phyloP scores from a whole-genome alignment of 2,888 invertebrate species.

The Zele albiditarsus region DNA sequence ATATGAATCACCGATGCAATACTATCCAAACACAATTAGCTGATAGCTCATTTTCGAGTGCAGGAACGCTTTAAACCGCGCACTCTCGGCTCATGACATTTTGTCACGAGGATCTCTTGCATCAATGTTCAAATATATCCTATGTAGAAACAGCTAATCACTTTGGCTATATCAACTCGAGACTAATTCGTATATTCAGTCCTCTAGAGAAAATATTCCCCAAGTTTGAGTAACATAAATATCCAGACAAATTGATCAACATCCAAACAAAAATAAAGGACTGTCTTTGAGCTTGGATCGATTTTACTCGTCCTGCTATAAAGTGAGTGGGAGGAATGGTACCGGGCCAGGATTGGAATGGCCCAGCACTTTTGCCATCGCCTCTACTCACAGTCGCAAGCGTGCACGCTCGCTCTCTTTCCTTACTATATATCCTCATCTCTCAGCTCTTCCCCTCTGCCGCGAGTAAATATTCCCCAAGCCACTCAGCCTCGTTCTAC shows the following conservation, averaged over 20 bases:
- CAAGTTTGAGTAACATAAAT: neutral
- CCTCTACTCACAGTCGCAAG: neutral
- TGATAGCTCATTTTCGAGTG: conserved; percentile 23
- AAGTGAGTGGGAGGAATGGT: neutral
- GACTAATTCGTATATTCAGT: neutral
- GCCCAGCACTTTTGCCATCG: neutral
- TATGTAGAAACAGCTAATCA: neutral
- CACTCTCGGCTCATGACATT: neutral
- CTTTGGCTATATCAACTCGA: neutral
- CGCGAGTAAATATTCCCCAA: conserved; percentile 40
- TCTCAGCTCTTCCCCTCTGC: neutral
- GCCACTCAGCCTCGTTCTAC: conserved; percentile 31
- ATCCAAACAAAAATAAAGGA: neutral
- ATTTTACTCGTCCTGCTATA: neutral
- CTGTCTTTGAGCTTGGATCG: neutral
- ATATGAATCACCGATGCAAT: conserved; percentile 23
- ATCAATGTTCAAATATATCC: neutral
- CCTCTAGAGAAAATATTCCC: neutral
- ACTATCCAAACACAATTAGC: conserved; percentile 24
- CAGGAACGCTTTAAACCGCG: neutral
- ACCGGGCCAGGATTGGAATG: neutral
- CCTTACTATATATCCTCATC: neutral
- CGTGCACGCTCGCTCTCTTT: conserved; percentile 7
- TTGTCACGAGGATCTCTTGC: neutral
- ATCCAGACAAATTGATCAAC: neutral